Conservation (phyloP, 2,113 vertebrate species). For the Formicarius rufipectus region DNA sequence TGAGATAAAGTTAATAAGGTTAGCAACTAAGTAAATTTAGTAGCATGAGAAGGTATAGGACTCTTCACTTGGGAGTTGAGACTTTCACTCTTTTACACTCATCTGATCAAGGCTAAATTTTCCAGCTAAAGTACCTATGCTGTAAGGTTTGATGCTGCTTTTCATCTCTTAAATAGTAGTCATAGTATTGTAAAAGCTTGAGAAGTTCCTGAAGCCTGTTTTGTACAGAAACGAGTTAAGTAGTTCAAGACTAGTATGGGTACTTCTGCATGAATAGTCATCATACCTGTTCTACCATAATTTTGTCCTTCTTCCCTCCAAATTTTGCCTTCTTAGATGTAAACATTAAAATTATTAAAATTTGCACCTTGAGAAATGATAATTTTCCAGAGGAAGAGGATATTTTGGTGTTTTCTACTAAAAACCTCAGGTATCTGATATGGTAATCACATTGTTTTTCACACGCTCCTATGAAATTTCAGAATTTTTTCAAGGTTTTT, state of each 20-base stretch:
- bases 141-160: background rate
- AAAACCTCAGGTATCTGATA: background rate
- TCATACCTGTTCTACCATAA: rapidly evolving
- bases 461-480: background rate
- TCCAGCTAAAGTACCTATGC: too few relatives aligned
- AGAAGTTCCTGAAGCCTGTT: background rate
- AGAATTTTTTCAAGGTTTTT: background rate
- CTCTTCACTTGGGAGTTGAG: background rate
- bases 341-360: background rate
- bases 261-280: background rate
- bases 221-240: background rate
- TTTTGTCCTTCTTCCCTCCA: background rate
- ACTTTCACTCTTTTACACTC: background rate
- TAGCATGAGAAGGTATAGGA: background rate
- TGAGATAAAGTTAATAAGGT: background rate
- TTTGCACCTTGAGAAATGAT: rapidly evolving
- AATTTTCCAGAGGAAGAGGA: background rate
- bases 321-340: background rate
- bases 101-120: background rate
- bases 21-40: background rate
- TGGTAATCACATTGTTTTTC: background rate
- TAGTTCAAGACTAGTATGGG: background rate
- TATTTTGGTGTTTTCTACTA: background rate
- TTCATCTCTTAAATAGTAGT: background rate
- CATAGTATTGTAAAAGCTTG: background rate